Evolutionary conservation across 2,113 vertebrate species (phyloP), one percentile per base, ranked within the genome.

Genomic region (Sinosuthora webbiana): DNA sequence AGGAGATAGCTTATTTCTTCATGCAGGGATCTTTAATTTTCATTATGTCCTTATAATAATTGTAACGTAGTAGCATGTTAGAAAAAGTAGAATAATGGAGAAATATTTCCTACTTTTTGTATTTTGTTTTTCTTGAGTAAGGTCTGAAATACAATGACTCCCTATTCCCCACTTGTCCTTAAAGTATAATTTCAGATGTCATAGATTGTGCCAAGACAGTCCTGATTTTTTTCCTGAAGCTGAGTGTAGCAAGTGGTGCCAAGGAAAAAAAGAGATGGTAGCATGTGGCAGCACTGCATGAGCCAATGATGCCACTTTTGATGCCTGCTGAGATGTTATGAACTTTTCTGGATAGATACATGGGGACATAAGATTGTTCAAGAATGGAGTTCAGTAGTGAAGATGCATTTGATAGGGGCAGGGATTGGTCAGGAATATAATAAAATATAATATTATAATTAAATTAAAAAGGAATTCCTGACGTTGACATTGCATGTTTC

Each of bases 221-320:
- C 79, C 39, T 56, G 42, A 44, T 67, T 47, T 74, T 30, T 74
- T 94, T 94, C 75, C 93, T 85, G 60, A 85, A 76, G 13, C 11
- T 83, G 33, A 13, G 18, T 78, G 53, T 81, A 71, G 69, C 0
- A 3, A 60, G 73, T 41, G 22, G 3, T 93, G 83, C 73, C 68
- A 86, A 83, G 74, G n/a, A 75, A 64, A 63, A 53, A 28, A 85
- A 73, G 57, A 33, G 55, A 62, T 4, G 13, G 53, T 42, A 93
- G 75, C 94, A 83, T 83, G 63, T 92, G 95, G 94, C 76, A 90
- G 59, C 93, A 55, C 95, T 3, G 17, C 76, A 7, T 83, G 94
- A 85, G 39, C 45, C 47, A 41, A 23, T 83, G 76, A 86, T 90
- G 86, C 50, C 33, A 35, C 64, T 92, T 73, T 39, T 2, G 14